Base-by-base conservation (phyloP, 2,797 vertebrate genomes). In the Limosa lapponica region DNA sequence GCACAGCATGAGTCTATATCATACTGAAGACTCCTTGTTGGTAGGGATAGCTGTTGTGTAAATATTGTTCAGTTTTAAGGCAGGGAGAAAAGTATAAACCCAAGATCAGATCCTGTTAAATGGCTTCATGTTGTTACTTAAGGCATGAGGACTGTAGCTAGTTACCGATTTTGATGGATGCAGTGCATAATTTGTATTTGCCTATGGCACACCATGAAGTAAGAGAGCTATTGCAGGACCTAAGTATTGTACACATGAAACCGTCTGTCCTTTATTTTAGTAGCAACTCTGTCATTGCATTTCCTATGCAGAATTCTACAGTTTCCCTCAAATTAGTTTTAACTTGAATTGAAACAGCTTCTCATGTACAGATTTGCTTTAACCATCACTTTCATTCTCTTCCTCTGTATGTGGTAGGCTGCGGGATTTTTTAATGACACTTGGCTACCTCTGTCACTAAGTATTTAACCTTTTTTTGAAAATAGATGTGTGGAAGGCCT, bases 361-460 rank as follows among this genome's bases (percentile, higher is more conserved):
- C 65, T 71, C 11, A 48, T 58, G 61, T 75, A n/a, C 32, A 43
- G 58, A 77, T 93, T 92, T 95, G 75, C 82, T 95, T 88, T 74
- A 70, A 51, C 61, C 58, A 80, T 79, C 44, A 32, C 48, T 94
- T 93, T 89, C 13, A 36, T 92, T 94, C 61, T 94, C 23, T 49
- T 52, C 80, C 32, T 55, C 11, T 41, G 17, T 51, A 9, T 52
- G 48, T 87, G 32, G 62, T 92, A 58, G 46, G 39, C 72, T 87
- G 19, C 4, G 10, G 25, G 3, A 8, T 4, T 39, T 82, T 90
- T 65, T 48, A 81, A 11, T 90, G 85, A 16, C 52, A 73, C 65
- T 84, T 78, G 73, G 20, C 70, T 91, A 43, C 83, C 30, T 92
- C 83, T 92, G 73, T 89, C 77, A 85, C 37, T 16, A 79, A 37